Evolutionary conservation across 2,888 invertebrate genomes (phyloP).

Genomic region (Drosophila kuntzei): DNA sequence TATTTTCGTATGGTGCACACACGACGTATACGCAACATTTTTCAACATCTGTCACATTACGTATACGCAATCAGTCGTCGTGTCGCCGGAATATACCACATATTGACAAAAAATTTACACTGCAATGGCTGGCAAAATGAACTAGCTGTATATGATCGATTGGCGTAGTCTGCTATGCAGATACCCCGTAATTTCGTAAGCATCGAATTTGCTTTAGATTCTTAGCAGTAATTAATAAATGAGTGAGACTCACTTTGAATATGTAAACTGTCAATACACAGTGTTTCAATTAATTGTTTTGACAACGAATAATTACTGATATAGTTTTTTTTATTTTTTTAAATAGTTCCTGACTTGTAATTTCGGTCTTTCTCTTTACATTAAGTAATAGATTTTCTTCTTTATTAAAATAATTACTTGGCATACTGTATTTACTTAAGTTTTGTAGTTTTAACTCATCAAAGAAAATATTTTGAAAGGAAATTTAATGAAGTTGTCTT

Average conservation of each 20-base stretch:
- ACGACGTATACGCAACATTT: constrained; percentile 70
- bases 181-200: constrained; percentile 23
- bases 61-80: constrained; percentile 78
- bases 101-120: constrained; percentile 58
- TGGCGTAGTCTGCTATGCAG: neutral
- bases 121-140: constrained; percentile 39
- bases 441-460: too few relatives aligned
- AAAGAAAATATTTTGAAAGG: too few relatives aligned
- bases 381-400: too few relatives aligned
- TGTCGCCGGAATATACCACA: constrained; percentile 47
- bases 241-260: neutral
- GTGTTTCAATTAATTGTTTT: too few relatives aligned
- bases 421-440: too few relatives aligned
- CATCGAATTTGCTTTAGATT: neutral
- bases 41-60: constrained; percentile 77
- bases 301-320: too few relatives aligned
- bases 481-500: too few relatives aligned
- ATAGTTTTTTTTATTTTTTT: too few relatives aligned
- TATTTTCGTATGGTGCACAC: constrained; percentile 37
- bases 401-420: too few relatives aligned
- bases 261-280: too few relatives aligned
- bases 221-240: neutral
- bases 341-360: too few relatives aligned
- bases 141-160: constrained; percentile 2
- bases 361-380: too few relatives aligned